phyloP scores from a whole-genome alignment of 2,113 vertebrate genomes.

The Chaetodon trifascialis region DNA sequence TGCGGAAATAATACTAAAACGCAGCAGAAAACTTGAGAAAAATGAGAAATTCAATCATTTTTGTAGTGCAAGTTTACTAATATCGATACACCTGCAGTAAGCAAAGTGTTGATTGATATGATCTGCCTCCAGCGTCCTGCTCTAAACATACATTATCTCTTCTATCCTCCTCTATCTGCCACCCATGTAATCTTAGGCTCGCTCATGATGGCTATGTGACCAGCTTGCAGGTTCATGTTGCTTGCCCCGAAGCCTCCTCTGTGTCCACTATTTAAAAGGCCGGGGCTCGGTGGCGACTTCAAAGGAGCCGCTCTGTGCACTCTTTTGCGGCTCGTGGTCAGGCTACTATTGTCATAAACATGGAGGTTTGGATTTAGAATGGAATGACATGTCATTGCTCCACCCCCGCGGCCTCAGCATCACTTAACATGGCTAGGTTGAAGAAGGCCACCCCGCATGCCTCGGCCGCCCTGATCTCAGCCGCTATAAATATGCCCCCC shows the following conservation, averaged over 20 bases:
- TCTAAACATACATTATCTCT: neutral
- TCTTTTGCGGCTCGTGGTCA: slow-evolving; percentile 11
- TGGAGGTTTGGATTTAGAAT: slow-evolving; percentile 66
- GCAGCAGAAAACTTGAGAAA: no score
- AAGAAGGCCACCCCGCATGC: slow-evolving; percentile 61
- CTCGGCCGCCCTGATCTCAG: slow-evolving; percentile 60
- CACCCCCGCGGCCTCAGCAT: slow-evolving; percentile 49
- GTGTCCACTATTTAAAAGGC: slow-evolving; percentile 14
- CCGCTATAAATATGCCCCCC: slow-evolving; percentile 70
- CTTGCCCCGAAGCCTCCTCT: slow-evolving; percentile 10
- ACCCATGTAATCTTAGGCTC: neutral
- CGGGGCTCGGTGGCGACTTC: neutral
- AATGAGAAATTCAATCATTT: no score
- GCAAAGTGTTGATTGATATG: neutral
- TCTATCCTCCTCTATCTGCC: neutral
- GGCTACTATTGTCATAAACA: slow-evolving; percentile 64
- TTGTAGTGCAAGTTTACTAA: no score
- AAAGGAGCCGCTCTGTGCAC: neutral
- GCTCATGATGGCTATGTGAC: neutral
- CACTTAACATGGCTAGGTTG: slow-evolving; percentile 74
- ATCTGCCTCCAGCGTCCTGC: neutral
- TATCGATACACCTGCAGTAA: neutral
- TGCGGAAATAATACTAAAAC: no score
- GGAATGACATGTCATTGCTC: slow-evolving; percentile 56
- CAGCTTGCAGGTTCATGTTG: slow-evolving; percentile 4